A percentile compares a stretch with the other conserved stretches of the same genome.
Evolutionary conservation across 2,113 vertebrate genomes (phyloP).

Genomic region (Platichthys flesus): DNA sequence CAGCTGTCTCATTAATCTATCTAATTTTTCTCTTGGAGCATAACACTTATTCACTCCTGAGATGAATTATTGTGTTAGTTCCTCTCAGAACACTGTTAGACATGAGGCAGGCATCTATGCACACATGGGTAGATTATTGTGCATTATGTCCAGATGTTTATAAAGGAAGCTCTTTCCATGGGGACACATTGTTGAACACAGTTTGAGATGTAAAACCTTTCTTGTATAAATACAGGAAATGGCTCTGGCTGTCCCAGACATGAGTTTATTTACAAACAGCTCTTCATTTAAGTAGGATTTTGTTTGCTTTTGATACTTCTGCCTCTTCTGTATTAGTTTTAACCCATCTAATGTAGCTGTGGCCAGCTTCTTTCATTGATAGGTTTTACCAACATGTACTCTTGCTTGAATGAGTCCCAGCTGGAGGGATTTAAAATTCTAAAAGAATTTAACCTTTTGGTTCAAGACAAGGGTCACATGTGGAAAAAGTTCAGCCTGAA

Average conservation of each 20-base stretch:
- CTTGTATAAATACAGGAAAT: constrained; percentile 49
- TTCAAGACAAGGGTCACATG: too few species aligned
- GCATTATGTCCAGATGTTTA: not conserved
- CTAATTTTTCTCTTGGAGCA: too few species aligned
- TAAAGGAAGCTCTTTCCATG: constrained; percentile 2
- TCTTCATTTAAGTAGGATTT: constrained; percentile 5
- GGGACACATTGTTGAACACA: not conserved
- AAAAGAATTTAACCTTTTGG: too few species aligned
- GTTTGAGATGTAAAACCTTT: constrained; percentile 2
- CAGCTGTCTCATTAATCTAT: too few species aligned
- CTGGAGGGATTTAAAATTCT: too few species aligned
- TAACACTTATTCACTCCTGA: too few species aligned
- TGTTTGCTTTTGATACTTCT: not conserved
- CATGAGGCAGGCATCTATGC: not conserved
- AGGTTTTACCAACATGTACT: too few species aligned
- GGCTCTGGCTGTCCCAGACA: constrained; percentile 1
- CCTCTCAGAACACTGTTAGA: too few species aligned
- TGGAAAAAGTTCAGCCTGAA: too few species aligned
- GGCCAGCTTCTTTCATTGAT: too few species aligned
- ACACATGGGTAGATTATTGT: not conserved
- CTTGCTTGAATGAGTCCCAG: too few species aligned
- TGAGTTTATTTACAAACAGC: constrained; percentile 34
- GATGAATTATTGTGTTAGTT: too few species aligned
- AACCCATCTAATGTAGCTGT: not conserved
- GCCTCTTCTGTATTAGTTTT: not conserved